A percentile compares a stretch with the other conserved stretches of the same genome.
Evolutionary conservation across 2,113 vertebrate species (phyloP).

Genomic region (Puntigrus tetrazona): DNA sequence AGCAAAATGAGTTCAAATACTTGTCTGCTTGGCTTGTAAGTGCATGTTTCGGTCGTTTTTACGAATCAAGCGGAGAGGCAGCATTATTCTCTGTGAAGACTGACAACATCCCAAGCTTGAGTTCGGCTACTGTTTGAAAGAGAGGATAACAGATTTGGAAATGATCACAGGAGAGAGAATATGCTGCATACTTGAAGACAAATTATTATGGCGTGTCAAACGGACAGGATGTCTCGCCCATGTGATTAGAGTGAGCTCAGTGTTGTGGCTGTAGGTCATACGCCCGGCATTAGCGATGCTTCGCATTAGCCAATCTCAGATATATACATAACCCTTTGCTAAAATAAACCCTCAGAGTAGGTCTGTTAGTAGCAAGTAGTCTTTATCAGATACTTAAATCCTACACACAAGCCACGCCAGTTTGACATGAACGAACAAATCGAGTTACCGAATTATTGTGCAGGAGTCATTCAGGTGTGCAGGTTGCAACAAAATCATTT

Average conservation of each 20-base stretch:
- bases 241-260: slow-evolving; percentile 6
- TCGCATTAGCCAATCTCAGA: background rate
- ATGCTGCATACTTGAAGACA: background rate
- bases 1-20: background rate
- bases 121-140: background rate
- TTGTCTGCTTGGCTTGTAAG: background rate
- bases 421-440: background rate
- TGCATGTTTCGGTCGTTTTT: slow-evolving; percentile 4
- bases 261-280: slow-evolving; percentile 29
- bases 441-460: background rate
- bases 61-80: background rate
- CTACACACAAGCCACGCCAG: background rate
- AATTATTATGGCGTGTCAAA: background rate
- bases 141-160: background rate
- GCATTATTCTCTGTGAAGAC: background rate
- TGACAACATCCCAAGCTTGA: background rate
- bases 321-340: background rate
- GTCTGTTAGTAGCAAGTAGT: background rate
- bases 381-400: background rate
- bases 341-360: background rate
- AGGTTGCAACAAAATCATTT: background rate
- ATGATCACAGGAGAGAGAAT: background rate
- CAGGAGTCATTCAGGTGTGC: background rate
- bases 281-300: slow-evolving; percentile 22
- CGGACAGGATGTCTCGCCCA: background rate